phyloP scores from a whole-genome alignment of 2,888 invertebrate species.

The Apeira syringaria region DNA sequence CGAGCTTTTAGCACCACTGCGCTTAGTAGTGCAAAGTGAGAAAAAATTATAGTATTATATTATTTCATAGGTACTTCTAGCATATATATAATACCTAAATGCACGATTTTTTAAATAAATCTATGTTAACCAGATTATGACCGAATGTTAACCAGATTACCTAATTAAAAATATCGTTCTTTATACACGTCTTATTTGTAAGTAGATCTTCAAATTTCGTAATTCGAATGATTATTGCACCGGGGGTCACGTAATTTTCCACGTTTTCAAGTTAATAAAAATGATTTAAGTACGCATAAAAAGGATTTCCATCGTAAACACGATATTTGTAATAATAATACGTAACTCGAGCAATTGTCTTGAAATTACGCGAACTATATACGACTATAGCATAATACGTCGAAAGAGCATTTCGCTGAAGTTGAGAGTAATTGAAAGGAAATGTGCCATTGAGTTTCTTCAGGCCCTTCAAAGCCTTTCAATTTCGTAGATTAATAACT shows the following conservation, averaged over 20 bases:
- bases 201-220: slow-evolving; percentile 60
- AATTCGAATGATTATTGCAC: no score
- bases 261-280: slow-evolving; percentile 80
- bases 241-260: slow-evolving; percentile 68
- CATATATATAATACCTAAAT: no score
- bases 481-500: slow-evolving; percentile 54
- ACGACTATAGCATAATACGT: slow-evolving; percentile 19
- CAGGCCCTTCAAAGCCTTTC: slow-evolving; percentile 40
- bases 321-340: slow-evolving; percentile 71
- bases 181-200: slow-evolving; percentile 45
- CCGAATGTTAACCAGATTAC: no score
- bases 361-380: slow-evolving; percentile 48
- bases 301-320: slow-evolving; percentile 65
- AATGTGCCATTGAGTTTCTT: slow-evolving; percentile 35
- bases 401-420: slow-evolving; percentile 22
- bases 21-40: no score
- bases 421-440: slow-evolving; percentile 33
- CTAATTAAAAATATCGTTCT: no score
- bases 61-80: no score
- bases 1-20: no score
- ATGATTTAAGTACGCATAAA: slow-evolving; percentile 78
- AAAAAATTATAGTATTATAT: no score
- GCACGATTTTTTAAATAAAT: no score
- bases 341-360: slow-evolving; percentile 55
- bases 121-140: no score